Base-by-base conservation (phyloP, 2,113 vertebrate species). In the Hydrolagus affinis region DNA sequence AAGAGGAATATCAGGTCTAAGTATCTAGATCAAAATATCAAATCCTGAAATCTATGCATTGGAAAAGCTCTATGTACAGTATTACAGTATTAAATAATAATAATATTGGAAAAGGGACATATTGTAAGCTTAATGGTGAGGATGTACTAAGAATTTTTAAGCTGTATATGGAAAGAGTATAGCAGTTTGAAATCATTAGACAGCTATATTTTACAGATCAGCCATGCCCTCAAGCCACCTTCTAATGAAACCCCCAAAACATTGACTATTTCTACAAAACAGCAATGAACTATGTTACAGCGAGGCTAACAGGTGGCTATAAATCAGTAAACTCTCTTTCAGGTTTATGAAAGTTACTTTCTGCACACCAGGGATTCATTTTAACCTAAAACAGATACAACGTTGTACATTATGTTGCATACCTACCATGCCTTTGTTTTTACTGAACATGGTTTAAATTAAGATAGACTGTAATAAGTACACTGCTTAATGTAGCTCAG, bases 151-250 rank as follows among this genome's bases (percentile, higher is more conserved):
- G 57, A 83, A 11, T 23, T 19, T 66, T 25, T 62, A 83, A 83
- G 28, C 32, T 83, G 28, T 64, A 64, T 11, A 83, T 25, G 60
- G 60, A 83, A 17, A 83, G 32, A 66, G 60, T 83, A 8, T 66
- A 28, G 14, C 66, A 83, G 66, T 32, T 30, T 66, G 78, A 83
- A 92, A 89, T 92, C 94, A 94, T 95, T 94, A 94, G 93, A 94
- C 91, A 92, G 92, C 92, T 94, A 92, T 92, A 91, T 91, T 92
- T 91, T 91, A 90, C 89, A 87, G 89, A 90, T 86, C 88, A 30
- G 88, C 87, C 90, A 90, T 90, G 90, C 92, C 93, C 91, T 11
- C 28, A 19, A 86, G 91, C 90, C 91, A 88, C 86, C 89, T 92
- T 91, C 91, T 94, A 93, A 94, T 92, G 91, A 94, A 93, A 87